Percentiles rank a stretch among this genome's conserved stretches.
These are phyloP conservation scores for Trichechus manatus DNA, from an alignment of 2,113 vertebrate species.

Conservation along the genomic window DNA sequence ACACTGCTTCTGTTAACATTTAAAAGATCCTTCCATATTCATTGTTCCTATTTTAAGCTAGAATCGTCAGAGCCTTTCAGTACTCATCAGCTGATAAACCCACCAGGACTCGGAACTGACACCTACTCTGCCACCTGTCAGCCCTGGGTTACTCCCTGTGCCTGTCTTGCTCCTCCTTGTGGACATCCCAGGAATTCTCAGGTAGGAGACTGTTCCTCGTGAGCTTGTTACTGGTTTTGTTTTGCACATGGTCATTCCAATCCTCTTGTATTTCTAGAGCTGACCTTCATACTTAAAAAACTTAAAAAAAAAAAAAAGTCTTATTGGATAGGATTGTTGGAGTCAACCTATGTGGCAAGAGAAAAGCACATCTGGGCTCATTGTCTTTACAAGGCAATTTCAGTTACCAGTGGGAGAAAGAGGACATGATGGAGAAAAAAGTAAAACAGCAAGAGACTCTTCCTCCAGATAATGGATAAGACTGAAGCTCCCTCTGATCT, in stretches of 20 bases:
- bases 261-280: conserved; percentile 54
- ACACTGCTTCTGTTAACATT: conserved; percentile 78
- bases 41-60: conserved; percentile 80
- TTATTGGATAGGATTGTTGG: background rate
- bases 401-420: background rate
- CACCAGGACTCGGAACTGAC: background rate
- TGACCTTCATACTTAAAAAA: conserved; percentile 29
- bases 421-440: background rate
- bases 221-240: fast-evolving
- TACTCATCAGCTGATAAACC: conserved; percentile 66
- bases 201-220: background rate
- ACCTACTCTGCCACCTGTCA: conserved; percentile 51
- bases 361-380: background rate
- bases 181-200: background rate
- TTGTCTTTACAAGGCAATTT: background rate
- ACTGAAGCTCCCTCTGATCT: background rate
- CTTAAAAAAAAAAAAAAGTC: background rate
- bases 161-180: background rate
- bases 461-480: background rate
- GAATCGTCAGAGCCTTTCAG: background rate
- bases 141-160: fast-evolving
- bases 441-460: background rate
- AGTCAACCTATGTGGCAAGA: background rate
- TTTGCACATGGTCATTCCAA: conserved; percentile 1
- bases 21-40: conserved; percentile 80